Percentiles rank a stretch among this genome's conserved stretches.
Conservation (phyloP, 2,113 vertebrate genomes). For the Phyllostomus discolor region DNA sequence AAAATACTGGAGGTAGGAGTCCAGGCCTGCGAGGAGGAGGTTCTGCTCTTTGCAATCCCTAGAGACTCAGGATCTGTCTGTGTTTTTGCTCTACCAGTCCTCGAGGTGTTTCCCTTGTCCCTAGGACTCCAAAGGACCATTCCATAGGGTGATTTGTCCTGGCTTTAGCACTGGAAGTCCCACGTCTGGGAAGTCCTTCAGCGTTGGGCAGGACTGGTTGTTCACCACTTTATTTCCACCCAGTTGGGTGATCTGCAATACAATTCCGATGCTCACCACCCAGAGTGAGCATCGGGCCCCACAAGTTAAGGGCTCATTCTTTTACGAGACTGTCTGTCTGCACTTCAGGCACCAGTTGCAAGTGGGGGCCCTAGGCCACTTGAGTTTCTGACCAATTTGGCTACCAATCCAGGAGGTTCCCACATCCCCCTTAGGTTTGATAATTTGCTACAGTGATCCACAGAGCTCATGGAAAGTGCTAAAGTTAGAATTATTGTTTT, state of each 20-base stretch:
- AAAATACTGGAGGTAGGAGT: neutral
- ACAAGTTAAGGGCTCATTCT: neutral
- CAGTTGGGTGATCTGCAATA: neutral
- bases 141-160: neutral
- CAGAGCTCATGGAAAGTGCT: neutral
- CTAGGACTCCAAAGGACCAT: neutral
- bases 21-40: neutral
- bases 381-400: neutral
- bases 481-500: neutral
- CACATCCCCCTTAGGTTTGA: neutral
- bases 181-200: neutral
- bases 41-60: neutral
- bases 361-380: neutral
- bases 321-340: neutral
- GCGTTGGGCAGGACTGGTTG: neutral
- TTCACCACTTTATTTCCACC: neutral
- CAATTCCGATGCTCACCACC: neutral
- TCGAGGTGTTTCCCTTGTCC: neutral
- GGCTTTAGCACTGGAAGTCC: neutral
- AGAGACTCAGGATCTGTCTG: neutral
- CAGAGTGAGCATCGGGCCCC: neutral
- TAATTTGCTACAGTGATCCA: neutral
- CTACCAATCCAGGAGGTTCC: neutral
- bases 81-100: neutral
- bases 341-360: neutral